Base-by-base conservation (phyloP, 2,113 vertebrate species). In the Hymenochirus boettgeri region DNA sequence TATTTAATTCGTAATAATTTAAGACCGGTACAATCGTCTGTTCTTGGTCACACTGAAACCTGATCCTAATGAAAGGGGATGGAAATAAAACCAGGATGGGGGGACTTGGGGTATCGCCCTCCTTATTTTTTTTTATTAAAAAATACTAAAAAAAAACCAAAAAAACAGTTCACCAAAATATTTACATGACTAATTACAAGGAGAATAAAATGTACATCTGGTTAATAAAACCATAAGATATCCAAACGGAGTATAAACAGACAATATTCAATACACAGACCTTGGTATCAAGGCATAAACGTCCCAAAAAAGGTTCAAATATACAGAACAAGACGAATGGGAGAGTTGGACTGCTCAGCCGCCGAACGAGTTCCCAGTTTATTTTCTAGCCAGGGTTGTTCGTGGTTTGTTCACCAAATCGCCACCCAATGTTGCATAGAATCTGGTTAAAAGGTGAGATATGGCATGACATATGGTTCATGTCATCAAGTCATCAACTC, bases 1-100 rank as follows among this genome's bases (percentile, higher is more conserved):
- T 97, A 97, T 96, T 98, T 86, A 89, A 90, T 93, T 88, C 89
- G 90, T 92, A 91, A 97, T 97, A 97, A 98, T 91, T 98, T 98
- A 98, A 95, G 92, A 96, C 92, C 86, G 90, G 88, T 92, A 96
- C 92, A 95, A 91, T 92, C 90, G 92, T 92, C 86, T 84, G 81
- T 88, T 88, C 83, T 88, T 85, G 73, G 80, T 85, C 82, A 85
- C 77, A 79, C 50, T 67, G 76, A n/a, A 65, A 75, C 77, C 76
- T 85, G 83, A 85, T 85, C 82, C 73, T 80, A 88, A 89, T 82
- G 85, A 79, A 84, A 82, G n/a, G n/a, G n/a, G 86, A 83, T 83
- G 88, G 89, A 88, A 88, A 85, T 86, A 88, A 80, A 82, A 74
- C 31, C n/a, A 33, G 57, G 33, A 13, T 35, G 4, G 33, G 33